Evolutionary conservation across 2,888 invertebrate species (phyloP), one percentile per base, ranked within the genome.

Genomic region (Philopedon plagiatum): DNA sequence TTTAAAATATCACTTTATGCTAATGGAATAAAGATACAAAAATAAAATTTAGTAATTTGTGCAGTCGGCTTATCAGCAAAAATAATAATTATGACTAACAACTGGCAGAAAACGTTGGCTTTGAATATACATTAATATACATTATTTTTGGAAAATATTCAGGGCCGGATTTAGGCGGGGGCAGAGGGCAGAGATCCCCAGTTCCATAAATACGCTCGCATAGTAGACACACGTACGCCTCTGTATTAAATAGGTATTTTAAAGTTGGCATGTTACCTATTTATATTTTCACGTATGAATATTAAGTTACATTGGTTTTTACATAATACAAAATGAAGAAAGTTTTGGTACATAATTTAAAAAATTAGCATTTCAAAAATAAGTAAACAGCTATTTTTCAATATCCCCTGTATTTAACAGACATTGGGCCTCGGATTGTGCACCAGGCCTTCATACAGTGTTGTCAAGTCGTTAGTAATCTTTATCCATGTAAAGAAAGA

Each of bases 1-100:
- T 49, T 49, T 49, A 49, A 44, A 44, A 21, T 0, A 49, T 13
- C 49, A 49, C 49, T 49, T 49, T 39, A 4, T 41, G 18, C 9
- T 49, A 26, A 26, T 49, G 13, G 49, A 49, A 26, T 26, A 5
- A 23, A n/a, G 5, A 8, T 49, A 18, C 23, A n/a, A 26, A 49
- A 49, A 23, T 46, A 21, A 46, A 46, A 46, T 46, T 46, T 19
- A 21, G 46, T 5, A 19, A 26, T 11, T 46, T 23, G 21, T 11
- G 23, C 23, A 49, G 26, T n/a, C 49, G 26, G 5, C 5, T 5
- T 49, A 49, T 13, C 49, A 49, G 26, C n/a, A 49, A 49, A 26
- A 49, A 49, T 49, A 49, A 49, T 49, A 49, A 49, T 49, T 49
- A 49, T 49, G 49, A 49, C 8, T 49, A 49, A 49, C 49, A 26